Conservation (phyloP, 2,888 invertebrate species). For the Nymphalis polychloros region DNA sequence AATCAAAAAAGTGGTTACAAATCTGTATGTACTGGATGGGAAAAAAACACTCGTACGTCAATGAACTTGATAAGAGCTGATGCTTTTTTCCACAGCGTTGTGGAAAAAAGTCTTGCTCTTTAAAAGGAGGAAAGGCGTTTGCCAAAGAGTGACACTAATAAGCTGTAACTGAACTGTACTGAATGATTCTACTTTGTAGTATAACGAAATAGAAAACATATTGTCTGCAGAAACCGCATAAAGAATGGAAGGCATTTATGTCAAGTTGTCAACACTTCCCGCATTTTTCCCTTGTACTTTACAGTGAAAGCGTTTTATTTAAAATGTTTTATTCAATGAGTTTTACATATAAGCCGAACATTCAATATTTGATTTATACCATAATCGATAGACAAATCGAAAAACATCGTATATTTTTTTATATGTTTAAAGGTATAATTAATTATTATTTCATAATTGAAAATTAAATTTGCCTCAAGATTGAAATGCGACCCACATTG, state of each 20-base stretch:
- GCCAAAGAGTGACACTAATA: too few species aligned
- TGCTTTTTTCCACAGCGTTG: too few species aligned
- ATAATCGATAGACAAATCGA: too few species aligned
- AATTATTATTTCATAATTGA: neutral
- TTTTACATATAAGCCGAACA: neutral
- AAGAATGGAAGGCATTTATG: constrained; percentile 29
- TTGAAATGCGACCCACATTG: neutral
- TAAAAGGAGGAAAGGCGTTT: too few species aligned
- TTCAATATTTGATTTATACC: too few species aligned
- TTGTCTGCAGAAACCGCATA: constrained; percentile 19
- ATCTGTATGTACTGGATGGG: too few species aligned
- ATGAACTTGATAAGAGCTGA: too few species aligned
- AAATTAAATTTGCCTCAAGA: neutral
- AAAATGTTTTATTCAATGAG: constrained; percentile 17
- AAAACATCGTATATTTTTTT: neutral
- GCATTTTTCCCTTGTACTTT: constrained; percentile 16
- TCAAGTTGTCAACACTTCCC: constrained; percentile 33
- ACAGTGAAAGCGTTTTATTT: constrained; percentile 7
- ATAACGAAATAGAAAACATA: constrained; percentile 27
- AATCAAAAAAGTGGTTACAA: too few species aligned
- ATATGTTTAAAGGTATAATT: neutral
- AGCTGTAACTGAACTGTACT: too few species aligned
- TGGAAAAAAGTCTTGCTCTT: too few species aligned
- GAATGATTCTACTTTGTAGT: neutral
- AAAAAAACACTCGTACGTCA: too few species aligned